These are phyloP conservation scores for Urophycis tenuis DNA, from an alignment of 2,797 vertebrate species.

Conservation along the genomic window DNA sequence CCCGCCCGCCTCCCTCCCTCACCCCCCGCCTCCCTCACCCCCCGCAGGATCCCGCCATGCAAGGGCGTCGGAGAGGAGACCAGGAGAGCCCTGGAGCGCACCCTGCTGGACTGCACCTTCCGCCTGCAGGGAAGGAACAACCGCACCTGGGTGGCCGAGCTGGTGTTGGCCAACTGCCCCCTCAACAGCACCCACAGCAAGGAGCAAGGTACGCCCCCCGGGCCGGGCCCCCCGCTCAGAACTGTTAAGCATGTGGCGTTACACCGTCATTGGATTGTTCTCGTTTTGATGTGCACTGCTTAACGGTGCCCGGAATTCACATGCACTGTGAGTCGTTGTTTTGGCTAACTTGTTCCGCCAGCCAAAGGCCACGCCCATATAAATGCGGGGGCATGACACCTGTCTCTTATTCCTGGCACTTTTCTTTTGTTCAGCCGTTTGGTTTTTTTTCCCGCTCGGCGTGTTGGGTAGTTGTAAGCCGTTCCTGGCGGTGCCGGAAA, in stretches of 20 bases:
- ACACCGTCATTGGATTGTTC: background rate
- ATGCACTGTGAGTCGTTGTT: no score
- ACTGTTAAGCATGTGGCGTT: background rate
- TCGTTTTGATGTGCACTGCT: background rate
- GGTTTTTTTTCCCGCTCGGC: no score
- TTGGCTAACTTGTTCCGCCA: no score
- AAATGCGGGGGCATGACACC: no score
- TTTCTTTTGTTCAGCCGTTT: no score
- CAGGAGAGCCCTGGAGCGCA: slow-evolving; percentile 85
- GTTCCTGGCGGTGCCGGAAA: no score
- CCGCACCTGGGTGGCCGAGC: slow-evolving; percentile 95
- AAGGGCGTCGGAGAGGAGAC: slow-evolving; percentile 91
- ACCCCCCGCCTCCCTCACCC: slow-evolving; percentile 3
- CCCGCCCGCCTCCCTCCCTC: slow-evolving; percentile 1
- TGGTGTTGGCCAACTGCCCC: slow-evolving; percentile 93
- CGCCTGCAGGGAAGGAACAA: slow-evolving; percentile 97
- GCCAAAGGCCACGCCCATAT: no score
- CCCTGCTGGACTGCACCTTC: slow-evolving; percentile 95
- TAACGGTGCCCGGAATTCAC: background rate
- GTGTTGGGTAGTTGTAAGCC: no score
- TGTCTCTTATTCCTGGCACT: no score
- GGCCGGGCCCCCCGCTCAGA: background rate
- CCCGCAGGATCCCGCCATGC: slow-evolving; percentile 84
- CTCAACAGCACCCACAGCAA: slow-evolving; percentile 90
- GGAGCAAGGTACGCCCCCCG: slow-evolving; percentile 80